Percentiles rank a stretch among this genome's conserved stretches.
Evolutionary conservation across 2,797 vertebrate genomes (phyloP).

Genomic region (Sebastes matsubarae): DNA sequence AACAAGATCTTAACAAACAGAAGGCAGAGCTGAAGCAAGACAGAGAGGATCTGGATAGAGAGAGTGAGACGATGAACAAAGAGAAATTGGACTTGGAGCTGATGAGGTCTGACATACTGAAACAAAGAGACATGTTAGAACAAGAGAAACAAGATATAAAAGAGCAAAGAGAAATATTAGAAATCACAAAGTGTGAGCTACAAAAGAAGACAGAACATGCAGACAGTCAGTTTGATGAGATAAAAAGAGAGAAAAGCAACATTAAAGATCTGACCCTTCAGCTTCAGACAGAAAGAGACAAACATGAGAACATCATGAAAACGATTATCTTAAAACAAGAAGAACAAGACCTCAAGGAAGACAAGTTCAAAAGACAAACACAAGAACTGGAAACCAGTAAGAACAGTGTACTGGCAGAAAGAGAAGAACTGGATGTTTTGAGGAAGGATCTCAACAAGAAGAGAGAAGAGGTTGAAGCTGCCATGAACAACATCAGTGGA

Average conservation of each 20-base stretch:
- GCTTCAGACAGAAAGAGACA: background rate
- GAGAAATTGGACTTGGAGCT: background rate
- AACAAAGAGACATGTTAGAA: background rate
- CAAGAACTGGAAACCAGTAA: too few relatives aligned
- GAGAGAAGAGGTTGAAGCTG: too few relatives aligned
- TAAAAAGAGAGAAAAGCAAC: background rate
- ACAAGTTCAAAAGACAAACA: too few relatives aligned
- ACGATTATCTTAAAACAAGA: too few relatives aligned
- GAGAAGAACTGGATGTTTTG: too few relatives aligned
- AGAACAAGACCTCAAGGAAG: too few relatives aligned
- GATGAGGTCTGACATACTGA: background rate
- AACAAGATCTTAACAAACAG: background rate
- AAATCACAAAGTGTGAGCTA: background rate
- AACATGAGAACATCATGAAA: background rate
- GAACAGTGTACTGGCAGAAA: too few relatives aligned
- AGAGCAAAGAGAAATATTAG: background rate
- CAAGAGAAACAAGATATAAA: constrained; percentile 5
- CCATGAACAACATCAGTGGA: too few relatives aligned
- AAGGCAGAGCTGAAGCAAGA: background rate
- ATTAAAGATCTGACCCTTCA: background rate
- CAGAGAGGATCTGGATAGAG: constrained; percentile 4
- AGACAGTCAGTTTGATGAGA: background rate
- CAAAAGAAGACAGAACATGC: background rate
- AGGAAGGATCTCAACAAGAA: too few relatives aligned
- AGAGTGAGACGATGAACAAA: background rate